A percentile compares a stretch with the other conserved stretches of the same genome.
Evolutionary conservation across 1,140 invertebrate species (phyloP).

Genomic region (Oreohelix idahoensis): DNA sequence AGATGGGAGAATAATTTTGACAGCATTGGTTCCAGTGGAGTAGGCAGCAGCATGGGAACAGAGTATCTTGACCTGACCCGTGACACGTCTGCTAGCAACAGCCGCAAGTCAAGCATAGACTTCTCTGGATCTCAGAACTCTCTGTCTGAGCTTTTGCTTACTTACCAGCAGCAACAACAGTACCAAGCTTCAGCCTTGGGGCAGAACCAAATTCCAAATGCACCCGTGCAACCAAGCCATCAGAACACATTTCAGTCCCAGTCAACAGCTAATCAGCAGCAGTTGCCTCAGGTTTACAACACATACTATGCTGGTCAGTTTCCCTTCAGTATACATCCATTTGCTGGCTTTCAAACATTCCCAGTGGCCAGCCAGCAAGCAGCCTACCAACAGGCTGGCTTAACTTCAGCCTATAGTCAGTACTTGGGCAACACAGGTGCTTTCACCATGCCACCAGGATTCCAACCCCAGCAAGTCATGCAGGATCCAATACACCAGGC

Average conservation of each 20-base stretch:
- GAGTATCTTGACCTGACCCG: conserved; percentile 7
- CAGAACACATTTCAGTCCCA: background rate
- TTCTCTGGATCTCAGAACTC: conserved; percentile 22
- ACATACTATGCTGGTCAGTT: conserved; percentile 20
- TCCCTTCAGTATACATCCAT: conserved; percentile 15
- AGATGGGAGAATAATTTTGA: conserved; percentile 38
- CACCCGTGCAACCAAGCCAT: background rate
- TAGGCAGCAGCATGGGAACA: conserved; percentile 14
- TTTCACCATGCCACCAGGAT: background rate
- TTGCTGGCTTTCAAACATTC: conserved; percentile 28
- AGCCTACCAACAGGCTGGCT: conserved; percentile 19
- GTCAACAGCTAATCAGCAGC: background rate
- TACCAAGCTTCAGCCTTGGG: background rate
- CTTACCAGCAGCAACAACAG: conserved; percentile 29
- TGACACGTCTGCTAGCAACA: conserved; percentile 22
- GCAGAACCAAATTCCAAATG: background rate
- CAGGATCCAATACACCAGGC: background rate
- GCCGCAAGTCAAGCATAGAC: conserved; percentile 35
- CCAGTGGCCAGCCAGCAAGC: conserved; percentile 27
- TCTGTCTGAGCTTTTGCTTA: background rate
- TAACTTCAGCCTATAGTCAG: background rate
- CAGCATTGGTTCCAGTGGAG: conserved; percentile 27
- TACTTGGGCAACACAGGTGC: conserved; percentile 10
- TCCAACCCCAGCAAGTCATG: conserved; percentile 3
- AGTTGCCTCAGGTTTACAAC: background rate